phyloP scores from a whole-genome alignment of 2,113 vertebrate genomes.

The Pelvicachromis taeniatus region DNA sequence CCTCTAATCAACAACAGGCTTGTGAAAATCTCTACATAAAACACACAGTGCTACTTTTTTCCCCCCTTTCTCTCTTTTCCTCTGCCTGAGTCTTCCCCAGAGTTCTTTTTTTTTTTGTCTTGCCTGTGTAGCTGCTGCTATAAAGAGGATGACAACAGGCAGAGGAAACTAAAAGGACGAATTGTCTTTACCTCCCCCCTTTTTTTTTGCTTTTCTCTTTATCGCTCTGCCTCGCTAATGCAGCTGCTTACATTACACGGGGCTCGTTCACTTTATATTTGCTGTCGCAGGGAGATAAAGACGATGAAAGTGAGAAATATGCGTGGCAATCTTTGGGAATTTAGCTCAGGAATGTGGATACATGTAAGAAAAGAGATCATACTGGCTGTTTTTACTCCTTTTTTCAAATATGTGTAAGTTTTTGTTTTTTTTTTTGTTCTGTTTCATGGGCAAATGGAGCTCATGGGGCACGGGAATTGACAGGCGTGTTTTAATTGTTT shows the following conservation, averaged over 20 bases:
- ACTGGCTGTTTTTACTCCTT: not conserved
- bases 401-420: not conserved
- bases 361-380: not conserved
- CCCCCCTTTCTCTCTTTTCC: not conserved
- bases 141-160: constrained; percentile 50
- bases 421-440: not conserved
- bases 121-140: constrained; percentile 50
- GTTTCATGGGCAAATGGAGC: not conserved
- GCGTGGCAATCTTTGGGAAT: constrained; percentile 46
- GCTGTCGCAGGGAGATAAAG: constrained; percentile 58
- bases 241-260: constrained; percentile 51
- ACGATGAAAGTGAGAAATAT: constrained; percentile 60
- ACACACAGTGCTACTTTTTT: constrained; percentile 47
- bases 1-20: constrained; percentile 58
- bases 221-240: constrained; percentile 32
- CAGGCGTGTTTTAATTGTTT: constrained; percentile 50
- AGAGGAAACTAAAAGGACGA: constrained; percentile 52
- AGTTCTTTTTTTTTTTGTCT: constrained; percentile 47
- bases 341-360: not conserved
- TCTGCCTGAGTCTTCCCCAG: constrained; percentile 44
- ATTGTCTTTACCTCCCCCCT: constrained; percentile 15
- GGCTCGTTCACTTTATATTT: constrained; percentile 56
- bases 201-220: not conserved
- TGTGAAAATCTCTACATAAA: constrained; percentile 55
- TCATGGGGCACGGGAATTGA: constrained; percentile 8